Conservation (phyloP, 1,140 invertebrate species). For the Drosophila insularis region DNA sequence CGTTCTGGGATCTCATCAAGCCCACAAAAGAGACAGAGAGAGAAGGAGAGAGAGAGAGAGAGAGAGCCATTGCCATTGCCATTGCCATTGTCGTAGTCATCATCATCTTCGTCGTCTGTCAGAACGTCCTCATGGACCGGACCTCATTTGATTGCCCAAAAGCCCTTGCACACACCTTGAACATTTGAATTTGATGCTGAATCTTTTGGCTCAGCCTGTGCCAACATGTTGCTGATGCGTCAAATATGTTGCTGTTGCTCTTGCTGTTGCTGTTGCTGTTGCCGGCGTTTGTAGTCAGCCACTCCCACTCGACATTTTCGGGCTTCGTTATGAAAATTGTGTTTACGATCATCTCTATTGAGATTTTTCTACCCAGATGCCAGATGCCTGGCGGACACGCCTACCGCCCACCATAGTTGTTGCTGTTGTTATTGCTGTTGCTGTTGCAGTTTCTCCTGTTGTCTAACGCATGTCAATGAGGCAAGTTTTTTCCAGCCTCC, state of each 20-base stretch:
- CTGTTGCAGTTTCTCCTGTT: constrained; percentile 40
- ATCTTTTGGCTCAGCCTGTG: constrained; percentile 27
- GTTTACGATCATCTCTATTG: constrained; percentile 50
- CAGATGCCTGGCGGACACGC: constrained; percentile 29
- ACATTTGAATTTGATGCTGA: constrained; percentile 4
- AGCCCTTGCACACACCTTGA: constrained; percentile 47
- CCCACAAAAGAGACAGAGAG: neutral
- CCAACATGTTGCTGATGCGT: constrained; percentile 33
- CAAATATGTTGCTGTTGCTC: constrained; percentile 16
- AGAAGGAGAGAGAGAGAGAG: constrained; percentile 10
- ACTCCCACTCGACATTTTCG: constrained; percentile 20
- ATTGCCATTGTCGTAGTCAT: constrained; percentile 40
- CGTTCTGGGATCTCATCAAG: constrained; percentile 61
- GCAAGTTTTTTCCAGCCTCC: constrained; percentile 31
- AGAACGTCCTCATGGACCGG: constrained; percentile 29
- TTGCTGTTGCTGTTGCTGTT: constrained; percentile 19
- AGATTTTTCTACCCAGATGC: constrained; percentile 44
- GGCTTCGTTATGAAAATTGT: constrained; percentile 39
- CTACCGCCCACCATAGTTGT: constrained; percentile 39
- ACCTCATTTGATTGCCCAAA: constrained; percentile 55
- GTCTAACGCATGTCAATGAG: constrained; percentile 78
- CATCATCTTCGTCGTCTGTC: constrained; percentile 34
- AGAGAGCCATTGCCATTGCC: constrained; percentile 58
- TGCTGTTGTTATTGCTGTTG: constrained; percentile 19
- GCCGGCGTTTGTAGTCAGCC: constrained; percentile 17